Evolutionary conservation across 2,113 vertebrate genomes (phyloP).

Genomic region (Muntiacus muntjak): DNA sequence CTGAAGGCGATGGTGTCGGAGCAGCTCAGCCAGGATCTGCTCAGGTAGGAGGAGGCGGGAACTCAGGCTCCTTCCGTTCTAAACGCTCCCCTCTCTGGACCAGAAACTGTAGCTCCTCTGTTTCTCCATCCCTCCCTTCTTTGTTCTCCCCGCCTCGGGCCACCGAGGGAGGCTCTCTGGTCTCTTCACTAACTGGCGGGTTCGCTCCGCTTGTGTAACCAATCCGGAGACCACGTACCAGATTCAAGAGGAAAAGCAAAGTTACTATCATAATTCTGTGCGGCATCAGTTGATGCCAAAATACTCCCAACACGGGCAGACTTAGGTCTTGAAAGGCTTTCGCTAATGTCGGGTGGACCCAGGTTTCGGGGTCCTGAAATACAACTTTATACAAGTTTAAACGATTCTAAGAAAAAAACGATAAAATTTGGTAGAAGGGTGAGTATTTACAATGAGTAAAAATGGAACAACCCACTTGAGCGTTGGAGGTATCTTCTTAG

Average conservation of each 20-base stretch:
- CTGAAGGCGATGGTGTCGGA: constrained; percentile 77
- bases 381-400: background rate
- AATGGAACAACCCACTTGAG: too few species aligned
- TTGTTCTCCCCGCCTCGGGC: constrained; percentile 15
- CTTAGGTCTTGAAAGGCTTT: background rate
- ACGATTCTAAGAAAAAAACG: background rate
- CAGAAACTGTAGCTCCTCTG: background rate
- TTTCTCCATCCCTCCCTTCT: background rate
- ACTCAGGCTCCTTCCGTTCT: background rate
- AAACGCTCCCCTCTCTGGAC: background rate
- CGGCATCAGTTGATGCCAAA: background rate
- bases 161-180: rapidly evolving
- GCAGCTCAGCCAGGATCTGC: constrained; percentile 79
- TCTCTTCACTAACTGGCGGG: background rate
- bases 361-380: background rate
- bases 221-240: background rate
- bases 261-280: too few species aligned
- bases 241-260: background rate
- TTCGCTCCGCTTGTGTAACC: background rate
- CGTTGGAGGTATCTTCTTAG: too few species aligned
- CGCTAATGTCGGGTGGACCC: background rate
- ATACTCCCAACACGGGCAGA: background rate
- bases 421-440: too few species aligned
- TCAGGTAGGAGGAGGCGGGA: constrained; percentile 75
- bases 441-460: too few species aligned